Base-by-base conservation (phyloP, 2,113 vertebrate species). In the Tragelaphus scriptus region DNA sequence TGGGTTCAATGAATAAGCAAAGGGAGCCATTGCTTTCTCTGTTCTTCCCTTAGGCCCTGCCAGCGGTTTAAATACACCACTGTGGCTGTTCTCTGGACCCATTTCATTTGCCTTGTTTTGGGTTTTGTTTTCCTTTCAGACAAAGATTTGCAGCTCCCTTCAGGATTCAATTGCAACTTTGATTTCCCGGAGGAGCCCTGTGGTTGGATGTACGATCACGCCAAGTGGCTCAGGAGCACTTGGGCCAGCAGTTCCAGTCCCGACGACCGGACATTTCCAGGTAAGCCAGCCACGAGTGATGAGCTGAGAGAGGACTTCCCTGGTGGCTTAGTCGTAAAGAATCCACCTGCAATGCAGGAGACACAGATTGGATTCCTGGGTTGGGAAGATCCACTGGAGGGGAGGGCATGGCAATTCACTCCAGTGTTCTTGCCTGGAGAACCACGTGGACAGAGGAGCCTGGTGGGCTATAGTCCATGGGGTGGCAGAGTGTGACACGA, bases 121-220 rank as follows among this genome's bases (percentile, higher is more conserved):
- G 97, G 95, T 92, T 98, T 94, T 97, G 93, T 89, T 32, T 59
- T 53, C 26, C 49, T 82, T 96, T 88, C 61, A 98, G 98, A 98
- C 91, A 98, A 98, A 98, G 99, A 99, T 98, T 98, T 98, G 85
- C 98, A 98, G 98, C 44, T 99, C 98, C 96, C 99, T 98, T 86
- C 97, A n/a, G 98, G 99, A 86, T 99, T 99, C 87, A 99, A 99
- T 26, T 99, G 99, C 97, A 99, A 99, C 98, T 99, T 99, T 94
- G 99, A 99, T 97, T 98, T 99, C 97, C 98, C 98, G 0, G 99
- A 99, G 95, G 98, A 99, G 98, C 92, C 99, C 97, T 99, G 99
- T 49, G 99, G 99, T 95, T 99, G 99, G 99, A 99, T 99, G 9
- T 99, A 99, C 0, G 99, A 99, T 95, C 99, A 99, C 2, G 99